phyloP scores from a whole-genome alignment of 2,797 vertebrate genomes.

The Dipus sagitta region DNA sequence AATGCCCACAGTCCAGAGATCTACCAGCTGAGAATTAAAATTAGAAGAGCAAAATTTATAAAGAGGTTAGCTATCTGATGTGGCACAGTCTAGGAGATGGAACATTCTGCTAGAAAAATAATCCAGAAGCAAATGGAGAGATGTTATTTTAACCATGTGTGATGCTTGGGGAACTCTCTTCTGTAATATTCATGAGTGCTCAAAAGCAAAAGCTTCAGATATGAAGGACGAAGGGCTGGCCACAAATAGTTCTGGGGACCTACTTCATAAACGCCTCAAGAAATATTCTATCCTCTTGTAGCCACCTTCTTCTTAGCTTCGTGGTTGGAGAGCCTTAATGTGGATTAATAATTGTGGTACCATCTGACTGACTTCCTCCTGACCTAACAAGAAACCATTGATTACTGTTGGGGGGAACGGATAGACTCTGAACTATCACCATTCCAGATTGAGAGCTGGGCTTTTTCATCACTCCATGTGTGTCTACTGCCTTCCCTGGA shows the following conservation, averaged over 20 bases:
- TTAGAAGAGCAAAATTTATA: constrained; percentile 40
- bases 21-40: constrained; percentile 60
- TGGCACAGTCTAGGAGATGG: neutral
- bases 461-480: neutral
- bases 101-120: constrained; percentile 32
- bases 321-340: neutral
- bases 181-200: neutral
- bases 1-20: constrained; percentile 49
- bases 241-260: neutral
- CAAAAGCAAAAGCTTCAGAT: neutral
- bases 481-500: neutral
- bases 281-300: neutral
- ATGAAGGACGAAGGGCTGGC: neutral
- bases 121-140: neutral
- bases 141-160: neutral
- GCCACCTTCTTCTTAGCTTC: neutral
- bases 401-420: neutral
- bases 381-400: constrained; percentile 22
- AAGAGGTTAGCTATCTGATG: constrained; percentile 49
- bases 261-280: neutral
- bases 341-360: neutral
- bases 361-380: neutral
- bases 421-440: neutral
- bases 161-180: neutral
- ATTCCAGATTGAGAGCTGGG: neutral